These are phyloP conservation scores for Syrphus vitripennis DNA, from an alignment of 2,888 invertebrate species.

Conservation along the genomic window DNA sequence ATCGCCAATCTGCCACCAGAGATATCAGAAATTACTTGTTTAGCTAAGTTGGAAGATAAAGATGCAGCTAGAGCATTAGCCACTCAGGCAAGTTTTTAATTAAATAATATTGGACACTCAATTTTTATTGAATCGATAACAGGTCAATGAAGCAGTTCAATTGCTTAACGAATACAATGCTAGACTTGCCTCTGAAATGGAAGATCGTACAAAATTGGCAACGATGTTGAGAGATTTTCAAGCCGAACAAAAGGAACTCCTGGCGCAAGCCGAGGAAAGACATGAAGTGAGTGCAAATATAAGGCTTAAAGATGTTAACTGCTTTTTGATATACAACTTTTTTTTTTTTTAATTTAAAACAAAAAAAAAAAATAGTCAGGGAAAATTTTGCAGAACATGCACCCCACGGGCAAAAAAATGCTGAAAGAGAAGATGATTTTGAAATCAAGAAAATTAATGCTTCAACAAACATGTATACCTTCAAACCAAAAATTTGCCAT, in stretches of 20 bases:
- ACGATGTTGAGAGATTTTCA: conserved; percentile 94
- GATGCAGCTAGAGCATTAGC: conserved; percentile 90
- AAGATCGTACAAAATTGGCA: conserved; percentile 92
- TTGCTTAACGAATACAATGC: conserved; percentile 94
- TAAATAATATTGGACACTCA: background rate
- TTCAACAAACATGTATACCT: no score
- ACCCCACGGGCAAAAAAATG: no score
- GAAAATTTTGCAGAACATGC: no score
- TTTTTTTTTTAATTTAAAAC: no score
- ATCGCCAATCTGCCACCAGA: conserved; percentile 97
- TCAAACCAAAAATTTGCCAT: no score
- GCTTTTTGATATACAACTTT: no score
- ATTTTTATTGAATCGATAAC: background rate
- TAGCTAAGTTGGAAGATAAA: conserved; percentile 93
- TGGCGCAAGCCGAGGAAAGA: conserved; percentile 92
- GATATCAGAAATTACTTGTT: conserved; percentile 94
- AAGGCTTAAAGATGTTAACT: no score
- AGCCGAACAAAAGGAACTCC: conserved; percentile 91
- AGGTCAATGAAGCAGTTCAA: conserved; percentile 90
- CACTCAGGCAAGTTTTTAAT: conserved; percentile 84
- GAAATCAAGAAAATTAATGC: no score
- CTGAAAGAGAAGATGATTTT: no score
- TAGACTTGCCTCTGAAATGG: conserved; percentile 92
- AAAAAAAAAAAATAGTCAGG: no score
- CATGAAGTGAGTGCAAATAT: conserved; percentile 85